A percentile compares a stretch with the other conserved stretches of the same genome.
Conservation (phyloP, 2,113 vertebrate genomes). For the Thunnus maccoyii region DNA sequence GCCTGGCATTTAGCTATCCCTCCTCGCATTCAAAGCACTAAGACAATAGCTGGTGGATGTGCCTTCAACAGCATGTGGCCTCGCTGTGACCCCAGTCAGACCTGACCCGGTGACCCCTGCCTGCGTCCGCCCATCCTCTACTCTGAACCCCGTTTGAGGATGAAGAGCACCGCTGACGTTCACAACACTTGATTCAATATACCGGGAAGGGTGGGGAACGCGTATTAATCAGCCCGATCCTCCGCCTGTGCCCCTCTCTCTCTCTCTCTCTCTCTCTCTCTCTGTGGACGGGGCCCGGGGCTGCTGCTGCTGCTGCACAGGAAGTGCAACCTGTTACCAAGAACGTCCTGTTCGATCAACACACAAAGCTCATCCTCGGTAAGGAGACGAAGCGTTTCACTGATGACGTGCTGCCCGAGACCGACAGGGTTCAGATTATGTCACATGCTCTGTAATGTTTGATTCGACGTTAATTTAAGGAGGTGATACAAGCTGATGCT, state of each 20-base stretch:
- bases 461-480: too few species aligned
- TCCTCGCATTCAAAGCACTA: constrained; percentile 10
- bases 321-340: constrained; percentile 58
- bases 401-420: background rate
- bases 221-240: constrained; percentile 18
- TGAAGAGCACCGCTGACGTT: background rate
- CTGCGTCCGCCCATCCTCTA: constrained; percentile 35
- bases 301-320: constrained; percentile 31
- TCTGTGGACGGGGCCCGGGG: background rate
- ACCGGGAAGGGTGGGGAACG: background rate
- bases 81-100: constrained; percentile 31
- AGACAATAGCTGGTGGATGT: constrained; percentile 21
- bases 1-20: background rate
- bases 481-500: too few species aligned
- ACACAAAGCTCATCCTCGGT: constrained; percentile 11
- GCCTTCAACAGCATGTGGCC: constrained; percentile 8
- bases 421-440: background rate
- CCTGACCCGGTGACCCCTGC: constrained; percentile 62
- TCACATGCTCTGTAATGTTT: background rate
- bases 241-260: background rate
- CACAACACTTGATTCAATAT: constrained; percentile 38
- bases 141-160: constrained; percentile 29
- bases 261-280: too few species aligned
- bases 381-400: background rate
- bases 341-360: constrained; percentile 45